Base-by-base conservation (phyloP, 1,140 invertebrate species). In the Scaptomyza graminum region DNA sequence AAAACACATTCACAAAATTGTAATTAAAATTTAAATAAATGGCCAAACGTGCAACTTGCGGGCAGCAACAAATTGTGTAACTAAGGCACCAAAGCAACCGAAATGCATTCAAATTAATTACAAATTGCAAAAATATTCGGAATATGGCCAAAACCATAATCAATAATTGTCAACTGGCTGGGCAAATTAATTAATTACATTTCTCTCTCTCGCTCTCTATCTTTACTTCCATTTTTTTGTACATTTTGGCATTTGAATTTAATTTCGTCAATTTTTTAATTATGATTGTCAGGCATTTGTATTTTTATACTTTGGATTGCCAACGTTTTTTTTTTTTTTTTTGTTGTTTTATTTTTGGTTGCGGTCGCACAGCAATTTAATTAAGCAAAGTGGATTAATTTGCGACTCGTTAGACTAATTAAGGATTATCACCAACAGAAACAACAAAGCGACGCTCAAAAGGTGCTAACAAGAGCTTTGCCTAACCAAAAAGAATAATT, bases 311-410 rank as follows among this genome's bases (percentile, higher is more conserved):
- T 43, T 64, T 68, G 54, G 44, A 39, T 52, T 47, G 47, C 54
- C 34, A 7, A 31, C 3, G 25, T 3, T 25, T 25, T 25, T 41
- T 75, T 69, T n/a, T n/a, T n/a, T n/a, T 22, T 22, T 22, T 22
- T 22, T 22, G 18, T 22, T 22, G n/a, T 22, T 1, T 22, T 1
- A 2, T 64, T 34, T 13, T 62, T 34, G 31, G 0, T 34, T 71
- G 55, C 56, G 62, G 57, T 51, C 65, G 68, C 74, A 65, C 47
- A 68, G 67, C 79, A 90, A 90, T 90, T 90, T 90, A 90, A 90
- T 90, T 90, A 90, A 84, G 74, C 71, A 90, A 90, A 90, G 89
- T 90, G 89, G 89, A 90, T 90, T 90, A 90, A 90, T 90, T 90
- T 90, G 84, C 90, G 88, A 90, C 84, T 90, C 85, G 84, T 90